Evolutionary conservation across 2,888 invertebrate genomes (phyloP), one percentile per base, ranked within the genome.

Genomic region (Pammene fasciana): DNA sequence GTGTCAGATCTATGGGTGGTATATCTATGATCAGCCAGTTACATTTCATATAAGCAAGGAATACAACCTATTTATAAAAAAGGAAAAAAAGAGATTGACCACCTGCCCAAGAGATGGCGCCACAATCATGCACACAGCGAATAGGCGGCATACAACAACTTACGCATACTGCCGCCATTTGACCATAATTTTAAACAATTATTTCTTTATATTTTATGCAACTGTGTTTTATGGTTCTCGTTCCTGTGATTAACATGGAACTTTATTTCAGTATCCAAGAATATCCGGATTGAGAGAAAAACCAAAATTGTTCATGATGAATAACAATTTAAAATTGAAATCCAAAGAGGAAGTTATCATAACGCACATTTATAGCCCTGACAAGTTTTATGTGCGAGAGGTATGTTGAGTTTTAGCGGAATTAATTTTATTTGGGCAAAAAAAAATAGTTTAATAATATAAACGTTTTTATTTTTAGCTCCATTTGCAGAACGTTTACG

Each of bases 381-480:
- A 94, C 75, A 89, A 93, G 71, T 95, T 97, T 80, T 96, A 93
- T 80, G 93, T 96, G 0, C 93, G 95, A 75, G 94, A 94, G 88
- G 95, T 95, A 43, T 43, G 61, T 57, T 11, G 3, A 41, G 9
- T 18, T n/a, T n/a, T 14, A 11, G 48, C 9, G 10, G 2, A 16
- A 50, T 4, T 9, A 5, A 11, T 5, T n/a, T 18, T 16, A 16
- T 26, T 26, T 26, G 11, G 7, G 7, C 1, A 48, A 16, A 16
- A 1, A 16, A 16, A n/a, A 45, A 16, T 48, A 14, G 3, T 0
- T 6, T 1, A 8, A 16, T 16, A 10, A 43, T 13, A 48, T 50
- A 50, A 18, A 26, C 11, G 5, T 65, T 46, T 38, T 38, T 38
- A 13, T 55, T 83, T 85, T 65, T 74, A 88, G 86, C 76, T 73